Evolutionary conservation across 1,140 invertebrate species (phyloP), one percentile per base, ranked within the genome.

Genomic region (Ceratina japonica): DNA sequence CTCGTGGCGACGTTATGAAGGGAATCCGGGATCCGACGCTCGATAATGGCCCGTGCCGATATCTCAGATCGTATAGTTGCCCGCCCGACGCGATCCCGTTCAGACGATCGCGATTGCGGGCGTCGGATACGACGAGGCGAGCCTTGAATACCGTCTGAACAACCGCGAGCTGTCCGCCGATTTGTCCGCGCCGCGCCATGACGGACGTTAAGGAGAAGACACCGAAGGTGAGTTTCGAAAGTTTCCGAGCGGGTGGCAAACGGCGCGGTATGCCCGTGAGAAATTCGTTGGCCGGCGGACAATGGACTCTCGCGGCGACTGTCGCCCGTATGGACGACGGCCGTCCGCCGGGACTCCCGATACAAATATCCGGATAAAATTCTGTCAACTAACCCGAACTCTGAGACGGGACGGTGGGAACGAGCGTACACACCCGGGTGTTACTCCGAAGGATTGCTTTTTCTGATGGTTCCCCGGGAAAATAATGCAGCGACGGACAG

Each of bases 11-110:
- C 65, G 58, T 3, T 20, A 37, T 66, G 49, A 73, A 66, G 59
- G 70, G 61, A 56, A 72, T 51, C 52, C 52, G 54, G 69, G 70
- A 78, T 12, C 56, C 62, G 52, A 24, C 61, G 56, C 62, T 77
- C 51, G 79, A 85, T 84, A 84, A 85, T 85, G 22, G 1, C 65
- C 54, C 20, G 84, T 85, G 72, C 64, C 49, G 66, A 61, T 78
- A 72, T 66, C 75, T 66, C n/a, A 58, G 52, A 31, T 75, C 52
- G 31, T 49, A 74, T 37, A 64, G 74, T 68, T 37, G 3, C 58
- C 52, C 27, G 31, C 15, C 3, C 61, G 52, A 13, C 22, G 52
- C 54, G 62, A 24, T 16, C 7, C 10, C 31, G 22, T 13, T 51
- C 77, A 59, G 77, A 73, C 61, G 37, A 65, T 58, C 69, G 49